phyloP scores from a whole-genome alignment of 1,140 invertebrate genomes.

The Polypedilum vanderplanki region DNA sequence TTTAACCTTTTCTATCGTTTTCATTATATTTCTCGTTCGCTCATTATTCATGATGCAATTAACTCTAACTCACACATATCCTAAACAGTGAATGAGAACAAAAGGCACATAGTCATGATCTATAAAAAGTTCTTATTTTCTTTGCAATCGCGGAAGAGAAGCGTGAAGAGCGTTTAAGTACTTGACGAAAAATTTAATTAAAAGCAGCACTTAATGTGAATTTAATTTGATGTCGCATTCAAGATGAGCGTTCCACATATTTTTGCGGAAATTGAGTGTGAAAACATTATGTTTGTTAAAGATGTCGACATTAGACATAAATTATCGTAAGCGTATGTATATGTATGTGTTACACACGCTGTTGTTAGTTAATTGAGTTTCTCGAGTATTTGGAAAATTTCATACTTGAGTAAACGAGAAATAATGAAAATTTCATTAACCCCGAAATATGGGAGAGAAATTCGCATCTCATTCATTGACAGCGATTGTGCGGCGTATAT shows the following conservation, averaged over 20 bases:
- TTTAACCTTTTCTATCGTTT: too few species aligned
- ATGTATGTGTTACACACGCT: background rate
- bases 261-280: conserved; percentile 17
- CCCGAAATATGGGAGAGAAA: background rate
- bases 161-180: background rate
- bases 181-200: conserved; percentile 11
- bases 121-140: too few species aligned
- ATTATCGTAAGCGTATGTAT: background rate
- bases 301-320: conserved; percentile 17
- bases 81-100: background rate
- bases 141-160: background rate
- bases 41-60: too few species aligned
- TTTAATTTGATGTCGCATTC: conserved; percentile 7
- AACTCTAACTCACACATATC: too few species aligned
- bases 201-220: conserved; percentile 18
- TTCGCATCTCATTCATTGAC: too few species aligned
- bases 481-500: too few species aligned
- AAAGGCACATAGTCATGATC: background rate
- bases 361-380: conserved; percentile 10
- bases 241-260: conserved; percentile 11
- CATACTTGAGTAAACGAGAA: background rate
- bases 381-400: background rate
- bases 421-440: conserved; percentile 7
- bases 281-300: conserved; percentile 15
- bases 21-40: too few species aligned